phyloP scores from a whole-genome alignment of 1,140 invertebrate genomes.

The Drosophila ohnishii region DNA sequence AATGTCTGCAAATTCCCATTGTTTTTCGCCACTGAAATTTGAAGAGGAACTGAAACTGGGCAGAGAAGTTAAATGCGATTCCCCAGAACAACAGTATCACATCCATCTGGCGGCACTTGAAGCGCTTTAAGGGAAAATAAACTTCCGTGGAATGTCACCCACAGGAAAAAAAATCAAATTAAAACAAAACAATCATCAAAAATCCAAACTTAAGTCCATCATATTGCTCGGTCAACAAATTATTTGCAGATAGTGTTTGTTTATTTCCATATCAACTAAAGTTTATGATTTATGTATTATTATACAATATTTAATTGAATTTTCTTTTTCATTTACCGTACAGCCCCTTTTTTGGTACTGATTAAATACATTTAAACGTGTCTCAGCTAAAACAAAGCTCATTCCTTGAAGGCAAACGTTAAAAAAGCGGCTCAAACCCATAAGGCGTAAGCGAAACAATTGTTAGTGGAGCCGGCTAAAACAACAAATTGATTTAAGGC shows the following conservation, averaged over 20 bases:
- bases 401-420: slow-evolving; percentile 6
- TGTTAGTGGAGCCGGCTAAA: slow-evolving; percentile 28
- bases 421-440: slow-evolving; percentile 8
- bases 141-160: slow-evolving; percentile 32
- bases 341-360: not conserved
- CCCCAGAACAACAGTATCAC: slow-evolving; percentile 19
- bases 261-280: slow-evolving; percentile 20
- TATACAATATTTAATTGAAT: not conserved
- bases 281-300: not conserved
- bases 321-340: not conserved
- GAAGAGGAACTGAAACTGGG: not conserved
- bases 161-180: not conserved
- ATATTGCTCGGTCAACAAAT: slow-evolving; percentile 18
- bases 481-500: slow-evolving; percentile 43
- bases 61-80: slow-evolving; percentile 2
- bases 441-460: slow-evolving; percentile 21
- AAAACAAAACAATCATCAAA: not conserved
- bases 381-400: slow-evolving; percentile 4
- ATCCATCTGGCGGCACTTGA: slow-evolving; percentile 41
- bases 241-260: slow-evolving; percentile 1
- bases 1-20: slow-evolving; percentile 10
- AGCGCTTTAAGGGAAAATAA: slow-evolving; percentile 9
- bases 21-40: slow-evolving; percentile 27
- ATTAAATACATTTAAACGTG: not conserved
- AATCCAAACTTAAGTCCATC: not conserved